Conservation (phyloP, 2,888 invertebrate species). For the Eustalomyia histrio region DNA sequence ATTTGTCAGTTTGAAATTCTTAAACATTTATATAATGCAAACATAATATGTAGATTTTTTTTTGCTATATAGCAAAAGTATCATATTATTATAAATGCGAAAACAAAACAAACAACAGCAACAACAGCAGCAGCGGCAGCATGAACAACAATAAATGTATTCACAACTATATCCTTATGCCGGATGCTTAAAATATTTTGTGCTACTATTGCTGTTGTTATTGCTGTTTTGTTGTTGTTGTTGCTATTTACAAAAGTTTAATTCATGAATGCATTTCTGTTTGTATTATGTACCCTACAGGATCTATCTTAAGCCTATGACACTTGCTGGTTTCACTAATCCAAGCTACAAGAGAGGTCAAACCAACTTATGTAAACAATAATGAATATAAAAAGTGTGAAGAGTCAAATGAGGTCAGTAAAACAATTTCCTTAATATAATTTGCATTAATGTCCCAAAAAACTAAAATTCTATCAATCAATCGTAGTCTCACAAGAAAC, state of each 20-base stretch:
- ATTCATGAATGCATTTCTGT: conserved; percentile 1
- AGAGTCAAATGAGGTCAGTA: too few species aligned
- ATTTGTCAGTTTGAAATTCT: neutral
- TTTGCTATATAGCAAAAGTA: neutral
- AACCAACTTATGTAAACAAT: too few species aligned
- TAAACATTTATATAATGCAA: neutral
- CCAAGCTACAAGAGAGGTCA: too few species aligned
- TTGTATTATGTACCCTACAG: neutral
- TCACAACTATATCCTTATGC: neutral
- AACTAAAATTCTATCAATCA: too few species aligned
- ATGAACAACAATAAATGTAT: neutral
- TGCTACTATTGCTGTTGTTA: neutral
- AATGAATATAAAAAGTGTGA: too few species aligned
- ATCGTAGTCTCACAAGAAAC: too few species aligned
- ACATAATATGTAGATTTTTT: too few species aligned
- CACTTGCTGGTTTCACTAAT: too few species aligned
- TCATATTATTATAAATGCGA: neutral
- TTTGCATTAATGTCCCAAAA: too few species aligned
- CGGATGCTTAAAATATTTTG: neutral
- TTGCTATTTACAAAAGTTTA: neutral
- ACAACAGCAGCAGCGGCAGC: neutral
- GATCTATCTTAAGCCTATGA: too few species aligned
- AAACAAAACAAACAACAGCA: neutral
- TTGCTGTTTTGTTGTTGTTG: neutral
- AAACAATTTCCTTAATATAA: too few species aligned